Percentiles rank a stretch among this genome's conserved stretches.
phyloP scores from a whole-genome alignment of 1,140 invertebrate genomes.

The Drosophila leontia region DNA sequence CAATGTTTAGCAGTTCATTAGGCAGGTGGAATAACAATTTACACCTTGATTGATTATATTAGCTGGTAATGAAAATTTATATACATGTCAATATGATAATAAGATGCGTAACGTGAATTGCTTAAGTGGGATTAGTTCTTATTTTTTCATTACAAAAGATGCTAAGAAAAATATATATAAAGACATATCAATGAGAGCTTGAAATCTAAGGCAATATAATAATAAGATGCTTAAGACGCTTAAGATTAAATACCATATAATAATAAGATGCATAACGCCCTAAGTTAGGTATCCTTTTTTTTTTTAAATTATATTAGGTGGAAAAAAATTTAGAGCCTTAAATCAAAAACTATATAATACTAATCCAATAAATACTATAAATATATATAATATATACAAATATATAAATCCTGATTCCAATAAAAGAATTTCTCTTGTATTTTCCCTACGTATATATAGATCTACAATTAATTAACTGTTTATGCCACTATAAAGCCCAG shows the following conservation, averaged over 20 bases:
- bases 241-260: not conserved
- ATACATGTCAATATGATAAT: not conserved
- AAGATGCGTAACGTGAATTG: too few species aligned
- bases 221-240: not conserved
- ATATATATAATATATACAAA: too few species aligned
- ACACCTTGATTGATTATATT: slow-evolving; percentile 13
- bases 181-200: too few species aligned
- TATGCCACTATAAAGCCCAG: not conserved
- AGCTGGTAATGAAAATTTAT: not conserved
- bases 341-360: not conserved
- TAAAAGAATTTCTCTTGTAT: too few species aligned
- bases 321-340: not conserved
- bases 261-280: not conserved
- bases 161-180: too few species aligned
- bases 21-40: not conserved
- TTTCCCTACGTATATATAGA: not conserved
- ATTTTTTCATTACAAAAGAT: too few species aligned
- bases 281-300: too few species aligned
- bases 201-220: not conserved
- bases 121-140: too few species aligned
- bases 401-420: too few species aligned
- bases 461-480: slow-evolving; percentile 1
- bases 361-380: too few species aligned
- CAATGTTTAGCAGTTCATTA: not conserved
- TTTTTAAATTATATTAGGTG: too few species aligned